Percentiles rank a stretch among this genome's conserved stretches.
Evolutionary conservation across 2,888 invertebrate genomes (phyloP).

Genomic region (Emmelina monodactyla): DNA sequence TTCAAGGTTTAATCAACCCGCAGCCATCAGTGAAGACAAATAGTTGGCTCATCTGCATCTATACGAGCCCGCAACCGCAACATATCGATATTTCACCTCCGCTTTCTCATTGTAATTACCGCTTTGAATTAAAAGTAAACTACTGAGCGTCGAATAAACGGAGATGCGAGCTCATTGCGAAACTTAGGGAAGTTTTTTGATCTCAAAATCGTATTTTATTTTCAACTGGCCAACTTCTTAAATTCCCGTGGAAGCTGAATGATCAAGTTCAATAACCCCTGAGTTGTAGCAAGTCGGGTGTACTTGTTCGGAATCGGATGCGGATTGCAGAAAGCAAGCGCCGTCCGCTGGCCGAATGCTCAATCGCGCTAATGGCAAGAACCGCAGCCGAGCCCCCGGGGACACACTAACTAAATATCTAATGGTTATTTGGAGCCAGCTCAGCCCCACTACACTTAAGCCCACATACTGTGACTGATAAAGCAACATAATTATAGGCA

Average conservation of each 20-base stretch:
- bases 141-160: too few species aligned
- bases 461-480: too few species aligned
- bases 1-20: conserved; percentile 63
- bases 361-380: conserved; percentile 57
- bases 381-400: conserved; percentile 52
- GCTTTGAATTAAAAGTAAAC: too few species aligned
- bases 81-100: conserved; percentile 48
- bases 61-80: conserved; percentile 48
- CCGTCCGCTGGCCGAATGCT: conserved; percentile 19
- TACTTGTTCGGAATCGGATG: not conserved
- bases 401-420: conserved; percentile 55
- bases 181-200: too few species aligned
- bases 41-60: conserved; percentile 65
- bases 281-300: too few species aligned
- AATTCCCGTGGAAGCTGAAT: too few species aligned
- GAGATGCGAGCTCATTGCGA: conserved; percentile 12
- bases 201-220: too few species aligned
- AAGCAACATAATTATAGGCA: too few species aligned
- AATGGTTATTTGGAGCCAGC: conserved; percentile 45
- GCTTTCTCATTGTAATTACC: too few species aligned
- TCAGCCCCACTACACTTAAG: conserved; percentile 30
- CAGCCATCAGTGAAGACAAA: conserved; percentile 63
- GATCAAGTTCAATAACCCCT: too few species aligned
- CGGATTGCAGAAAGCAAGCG: conserved; percentile 2
- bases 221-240: too few species aligned